Evolutionary conservation across 2,888 invertebrate species (phyloP).

Genomic region (Cataglyphis rosenhaueri): DNA sequence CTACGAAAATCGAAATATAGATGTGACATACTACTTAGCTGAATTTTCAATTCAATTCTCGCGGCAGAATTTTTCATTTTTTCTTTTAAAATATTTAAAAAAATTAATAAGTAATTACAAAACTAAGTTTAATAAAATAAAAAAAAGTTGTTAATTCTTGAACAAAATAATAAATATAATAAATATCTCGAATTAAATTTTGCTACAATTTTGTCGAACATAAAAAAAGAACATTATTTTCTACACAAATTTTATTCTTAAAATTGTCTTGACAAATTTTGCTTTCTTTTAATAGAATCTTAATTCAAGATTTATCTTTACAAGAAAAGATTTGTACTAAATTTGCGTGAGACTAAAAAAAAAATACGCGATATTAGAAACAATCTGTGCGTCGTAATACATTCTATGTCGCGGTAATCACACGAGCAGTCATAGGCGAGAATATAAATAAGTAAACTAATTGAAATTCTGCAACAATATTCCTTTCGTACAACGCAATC

Average conservation of each 20-base stretch:
- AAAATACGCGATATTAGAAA: neutral
- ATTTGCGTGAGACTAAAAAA: neutral
- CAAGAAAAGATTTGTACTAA: neutral
- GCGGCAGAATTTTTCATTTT: neutral
- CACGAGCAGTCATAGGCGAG: neutral
- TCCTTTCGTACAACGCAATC: neutral
- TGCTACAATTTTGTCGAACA: neutral
- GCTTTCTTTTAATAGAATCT: neutral
- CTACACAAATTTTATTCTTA: neutral
- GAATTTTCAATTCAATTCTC: neutral
- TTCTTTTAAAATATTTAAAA: neutral
- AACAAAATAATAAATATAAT: neutral
- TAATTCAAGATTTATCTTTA: neutral
- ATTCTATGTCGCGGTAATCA: conserved; percentile 10
- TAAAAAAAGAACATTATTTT: neutral
- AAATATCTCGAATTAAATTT: conserved; percentile 2
- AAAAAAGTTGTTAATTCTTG: neutral
- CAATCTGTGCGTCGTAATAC: neutral
- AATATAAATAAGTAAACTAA: neutral
- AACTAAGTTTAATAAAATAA: neutral
- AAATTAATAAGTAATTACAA: neutral
- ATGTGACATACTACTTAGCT: neutral
- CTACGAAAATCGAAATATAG: neutral
- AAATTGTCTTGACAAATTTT: neutral
- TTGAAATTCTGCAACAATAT: conserved; percentile 20